Conservation (phyloP, 1,140 invertebrate species). For the Cotesia chilonis region DNA sequence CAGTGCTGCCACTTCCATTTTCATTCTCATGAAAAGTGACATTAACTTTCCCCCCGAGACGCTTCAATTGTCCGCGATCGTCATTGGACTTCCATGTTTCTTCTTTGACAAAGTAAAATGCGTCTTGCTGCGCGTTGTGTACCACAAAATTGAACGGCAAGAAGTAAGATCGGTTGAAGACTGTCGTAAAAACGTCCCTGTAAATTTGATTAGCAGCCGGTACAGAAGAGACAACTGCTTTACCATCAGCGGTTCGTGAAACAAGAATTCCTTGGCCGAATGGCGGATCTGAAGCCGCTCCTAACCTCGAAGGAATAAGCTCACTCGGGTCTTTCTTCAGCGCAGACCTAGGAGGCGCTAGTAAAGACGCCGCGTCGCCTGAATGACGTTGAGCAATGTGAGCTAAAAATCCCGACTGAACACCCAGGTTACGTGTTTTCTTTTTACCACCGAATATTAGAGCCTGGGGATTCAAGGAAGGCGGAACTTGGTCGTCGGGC, state of each 20-base stretch:
- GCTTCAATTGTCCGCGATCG: slow-evolving; percentile 87
- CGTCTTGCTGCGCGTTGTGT: slow-evolving; percentile 88
- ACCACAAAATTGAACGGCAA: slow-evolving; percentile 89
- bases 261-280: slow-evolving; percentile 92
- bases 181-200: slow-evolving; percentile 90
- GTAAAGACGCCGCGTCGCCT: slow-evolving; percentile 75
- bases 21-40: slow-evolving; percentile 91
- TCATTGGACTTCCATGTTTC: slow-evolving; percentile 86
- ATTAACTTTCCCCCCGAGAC: slow-evolving; percentile 89
- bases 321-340: slow-evolving; percentile 79
- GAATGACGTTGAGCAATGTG: slow-evolving; percentile 79
- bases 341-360: slow-evolving; percentile 77
- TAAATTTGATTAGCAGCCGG: slow-evolving; percentile 88
- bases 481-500: slow-evolving; percentile 71
- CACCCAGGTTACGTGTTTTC: slow-evolving; percentile 66
- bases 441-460: slow-evolving; percentile 70
- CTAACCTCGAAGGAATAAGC: slow-evolving; percentile 75
- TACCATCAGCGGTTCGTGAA: slow-evolving; percentile 79
- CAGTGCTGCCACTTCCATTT: slow-evolving; percentile 70
- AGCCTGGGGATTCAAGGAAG: slow-evolving; percentile 67
- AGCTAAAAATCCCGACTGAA: slow-evolving; percentile 82
- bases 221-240: slow-evolving; percentile 85
- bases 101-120: slow-evolving; percentile 95
- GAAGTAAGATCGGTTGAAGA: slow-evolving; percentile 90
- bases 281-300: slow-evolving; percentile 82